These are phyloP conservation scores for Ceratitis capitata DNA, from an alignment of 1,140 invertebrate species.

Conservation along the genomic window DNA sequence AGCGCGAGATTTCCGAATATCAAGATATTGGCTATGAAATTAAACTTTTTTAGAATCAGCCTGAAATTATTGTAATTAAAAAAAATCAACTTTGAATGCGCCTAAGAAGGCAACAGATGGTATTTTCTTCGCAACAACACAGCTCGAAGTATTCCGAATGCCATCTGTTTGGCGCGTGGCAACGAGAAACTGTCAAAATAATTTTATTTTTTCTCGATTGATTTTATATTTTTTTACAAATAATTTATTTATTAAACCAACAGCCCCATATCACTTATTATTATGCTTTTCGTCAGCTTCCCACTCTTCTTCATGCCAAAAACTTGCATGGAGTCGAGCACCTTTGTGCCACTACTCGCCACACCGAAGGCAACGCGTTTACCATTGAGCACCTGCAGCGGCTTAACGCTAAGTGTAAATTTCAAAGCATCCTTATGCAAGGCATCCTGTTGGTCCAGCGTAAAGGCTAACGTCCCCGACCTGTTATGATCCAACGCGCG, in stretches of 20 bases:
- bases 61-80: too few relatives aligned
- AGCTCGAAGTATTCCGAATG: too few relatives aligned
- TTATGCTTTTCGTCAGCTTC: not conserved
- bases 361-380: slow-evolving; percentile 56
- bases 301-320: slow-evolving; percentile 26
- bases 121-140: too few relatives aligned
- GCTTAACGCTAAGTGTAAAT: slow-evolving; percentile 58
- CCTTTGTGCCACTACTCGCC: slow-evolving; percentile 51
- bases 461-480: slow-evolving; percentile 56
- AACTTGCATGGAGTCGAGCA: slow-evolving; percentile 47
- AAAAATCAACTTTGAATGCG: too few relatives aligned
- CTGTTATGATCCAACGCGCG: slow-evolving; percentile 53
- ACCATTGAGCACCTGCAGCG: slow-evolving; percentile 53
- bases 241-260: not conserved
- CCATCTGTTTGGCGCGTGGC: too few relatives aligned
- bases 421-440: slow-evolving; percentile 45
- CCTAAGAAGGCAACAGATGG: too few relatives aligned
- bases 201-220: too few relatives aligned
- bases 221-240: not conserved
- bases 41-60: too few relatives aligned
- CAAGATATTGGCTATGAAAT: too few relatives aligned
- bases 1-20: too few relatives aligned
- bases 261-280: not conserved
- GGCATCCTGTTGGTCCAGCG: slow-evolving; percentile 53
- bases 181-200: too few relatives aligned